Base-by-base conservation (phyloP, 2,113 vertebrate genomes). In the Menidia beryllina region DNA sequence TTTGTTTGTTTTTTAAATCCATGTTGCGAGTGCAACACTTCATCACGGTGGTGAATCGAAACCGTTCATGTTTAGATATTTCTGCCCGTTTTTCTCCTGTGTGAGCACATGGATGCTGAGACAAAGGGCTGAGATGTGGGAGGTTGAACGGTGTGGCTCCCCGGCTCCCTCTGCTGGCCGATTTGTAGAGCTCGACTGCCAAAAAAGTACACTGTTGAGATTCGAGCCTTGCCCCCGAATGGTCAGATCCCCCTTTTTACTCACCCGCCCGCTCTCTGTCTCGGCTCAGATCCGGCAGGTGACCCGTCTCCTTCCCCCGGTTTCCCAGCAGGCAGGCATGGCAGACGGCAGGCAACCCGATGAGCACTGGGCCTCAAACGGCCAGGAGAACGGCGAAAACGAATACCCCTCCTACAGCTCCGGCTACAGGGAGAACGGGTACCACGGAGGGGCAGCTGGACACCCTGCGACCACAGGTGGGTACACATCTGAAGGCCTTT, bases 331-430 rank as follows among this genome's bases (percentile, higher is more conserved):
- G 83, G 57, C 78, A 83, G 85, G 52, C 82, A 92, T 92, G 91
- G 90, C 90, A 91, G 91, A 92, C 74, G 80, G 86, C 84, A 86
- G 57, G 69, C 89, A 91, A 80, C 82, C 90, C 55, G 83, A 88
- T 4, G 87, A 91, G 48, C 90, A 79, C 89, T 90, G 86, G 89
- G 25, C 86, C 71, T 63, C 89, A 19, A 91, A 91, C 19, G 89
- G 90, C 72, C 87, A 84, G 36, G 85, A 92, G 69, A 84, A 91
- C 13, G 82, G 86, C 25, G 80, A 92, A 72, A 92, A 92, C 8
- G 90, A 89, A 60, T 89, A 83, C 85, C 87, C 90, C 8, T 63
- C 87, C 83, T 87, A 92, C 73, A 70, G 86, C 79, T 68, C 84
- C 0, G 54, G 63, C 39, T 86, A 90, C 77, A 76, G 77, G 69